Percentiles rank a stretch among this genome's conserved stretches.
These are phyloP conservation scores for Drosophila helvetica DNA, from an alignment of 2,888 invertebrate species.

Conservation along the genomic window DNA sequence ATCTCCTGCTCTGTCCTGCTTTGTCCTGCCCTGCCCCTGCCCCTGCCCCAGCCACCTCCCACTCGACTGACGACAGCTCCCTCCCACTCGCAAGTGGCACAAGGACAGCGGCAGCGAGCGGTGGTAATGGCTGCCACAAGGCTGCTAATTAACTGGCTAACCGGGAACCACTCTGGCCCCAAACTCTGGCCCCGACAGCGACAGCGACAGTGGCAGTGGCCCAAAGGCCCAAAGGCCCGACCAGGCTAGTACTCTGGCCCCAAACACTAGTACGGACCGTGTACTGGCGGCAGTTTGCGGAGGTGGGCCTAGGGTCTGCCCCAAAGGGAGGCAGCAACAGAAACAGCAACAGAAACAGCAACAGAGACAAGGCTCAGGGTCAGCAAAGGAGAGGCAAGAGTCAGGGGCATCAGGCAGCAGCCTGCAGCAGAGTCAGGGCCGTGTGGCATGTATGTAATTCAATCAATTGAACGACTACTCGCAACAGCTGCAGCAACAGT, in stretches of 20 bases:
- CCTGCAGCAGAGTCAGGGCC: slow-evolving; percentile 7
- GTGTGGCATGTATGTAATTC: slow-evolving; percentile 70
- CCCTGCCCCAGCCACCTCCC: slow-evolving; percentile 21
- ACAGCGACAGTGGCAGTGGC: not conserved
- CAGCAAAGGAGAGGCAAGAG: not conserved
- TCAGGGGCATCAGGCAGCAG: slow-evolving; percentile 6
- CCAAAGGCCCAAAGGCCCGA: no score
- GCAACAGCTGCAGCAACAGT: slow-evolving; percentile 51
- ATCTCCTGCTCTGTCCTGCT: no score
- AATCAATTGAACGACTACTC: slow-evolving; percentile 65
- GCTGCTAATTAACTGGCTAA: slow-evolving; percentile 75
- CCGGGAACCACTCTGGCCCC: slow-evolving; percentile 56
- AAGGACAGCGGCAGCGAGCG: slow-evolving; percentile 53
- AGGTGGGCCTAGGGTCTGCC: slow-evolving; percentile 47
- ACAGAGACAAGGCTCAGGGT: slow-evolving; percentile 9
- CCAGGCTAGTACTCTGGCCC: not conserved
- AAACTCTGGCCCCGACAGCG: not conserved
- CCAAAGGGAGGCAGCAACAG: slow-evolving; percentile 28
- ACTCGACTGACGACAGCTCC: slow-evolving; percentile 36
- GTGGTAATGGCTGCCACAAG: slow-evolving; percentile 29
- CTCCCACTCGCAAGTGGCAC: slow-evolving; percentile 62
- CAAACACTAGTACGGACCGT: not conserved
- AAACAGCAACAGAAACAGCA: not conserved
- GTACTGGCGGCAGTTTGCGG: slow-evolving; percentile 59
- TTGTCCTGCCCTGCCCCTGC: no score